Conservation (phyloP, 2,797 vertebrate species). For the Lophotriccus pileatus region DNA sequence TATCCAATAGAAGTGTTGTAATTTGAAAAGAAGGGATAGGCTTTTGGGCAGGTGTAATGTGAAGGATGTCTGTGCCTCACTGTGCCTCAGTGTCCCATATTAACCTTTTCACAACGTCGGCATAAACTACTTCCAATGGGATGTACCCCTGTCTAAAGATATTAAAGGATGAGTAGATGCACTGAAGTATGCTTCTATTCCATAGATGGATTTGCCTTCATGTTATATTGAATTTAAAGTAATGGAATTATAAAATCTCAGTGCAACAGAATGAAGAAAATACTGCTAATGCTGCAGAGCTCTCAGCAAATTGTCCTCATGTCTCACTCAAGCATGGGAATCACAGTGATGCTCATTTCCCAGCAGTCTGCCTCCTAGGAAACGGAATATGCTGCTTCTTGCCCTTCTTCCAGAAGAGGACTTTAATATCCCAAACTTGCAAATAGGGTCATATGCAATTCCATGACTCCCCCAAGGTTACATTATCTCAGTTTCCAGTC, state of each 20-base stretch:
- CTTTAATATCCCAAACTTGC: conserved; percentile 5
- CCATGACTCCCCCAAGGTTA: not conserved
- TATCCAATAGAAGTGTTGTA: not conserved
- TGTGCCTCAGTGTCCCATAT: not conserved
- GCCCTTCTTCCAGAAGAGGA: not conserved
- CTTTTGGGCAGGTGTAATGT: not conserved
- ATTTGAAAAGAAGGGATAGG: not conserved
- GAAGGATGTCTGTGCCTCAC: not conserved
- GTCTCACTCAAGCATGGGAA: not conserved
- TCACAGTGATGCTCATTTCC: not conserved
- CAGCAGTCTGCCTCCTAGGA: not conserved
- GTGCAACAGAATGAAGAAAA: not conserved
- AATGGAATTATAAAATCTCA: conserved; percentile 4
- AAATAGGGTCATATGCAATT: not conserved
- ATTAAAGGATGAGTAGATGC: not conserved
- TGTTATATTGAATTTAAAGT: not conserved
- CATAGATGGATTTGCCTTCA: not conserved
- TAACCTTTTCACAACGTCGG: not conserved
- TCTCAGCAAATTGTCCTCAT: not conserved
- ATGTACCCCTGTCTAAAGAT: not conserved
- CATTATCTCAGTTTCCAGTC: not conserved
- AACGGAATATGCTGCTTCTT: not conserved
- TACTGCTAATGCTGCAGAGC: not conserved
- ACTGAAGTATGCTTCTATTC: not conserved
- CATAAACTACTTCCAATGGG: not conserved